Conservation (phyloP, 2,797 vertebrate species). For the Myotis vivesi region DNA sequence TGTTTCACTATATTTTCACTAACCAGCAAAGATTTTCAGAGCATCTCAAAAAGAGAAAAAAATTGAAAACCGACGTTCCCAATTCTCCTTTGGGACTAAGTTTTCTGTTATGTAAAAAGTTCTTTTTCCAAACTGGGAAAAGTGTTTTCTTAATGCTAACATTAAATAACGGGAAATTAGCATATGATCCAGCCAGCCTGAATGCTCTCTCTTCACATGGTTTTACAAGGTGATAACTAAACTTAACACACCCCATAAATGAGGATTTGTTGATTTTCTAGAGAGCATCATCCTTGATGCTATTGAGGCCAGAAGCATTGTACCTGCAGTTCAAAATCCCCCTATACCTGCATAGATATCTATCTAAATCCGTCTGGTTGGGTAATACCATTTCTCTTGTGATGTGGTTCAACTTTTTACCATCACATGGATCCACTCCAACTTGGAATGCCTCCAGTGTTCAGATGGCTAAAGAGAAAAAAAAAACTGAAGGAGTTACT, state of each 20-base stretch:
- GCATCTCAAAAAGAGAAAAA: not conserved
- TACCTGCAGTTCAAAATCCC: not conserved
- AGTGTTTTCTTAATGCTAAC: not conserved
- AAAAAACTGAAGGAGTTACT: conserved; percentile 67
- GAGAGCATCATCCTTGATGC: not conserved
- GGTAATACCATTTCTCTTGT: conserved; percentile 13
- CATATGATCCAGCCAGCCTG: not conserved
- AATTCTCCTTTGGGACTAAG: not conserved
- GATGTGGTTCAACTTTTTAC: conserved; percentile 35
- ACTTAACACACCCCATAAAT: not conserved
- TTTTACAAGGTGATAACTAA: not conserved
- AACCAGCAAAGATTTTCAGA: not conserved
- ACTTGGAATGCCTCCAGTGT: conserved; percentile 6
- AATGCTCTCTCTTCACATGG: not conserved
- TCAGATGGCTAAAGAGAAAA: conserved; percentile 20
- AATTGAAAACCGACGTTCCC: not conserved
- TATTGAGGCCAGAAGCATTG: not conserved
- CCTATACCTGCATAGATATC: not conserved
- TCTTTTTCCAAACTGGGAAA: not conserved
- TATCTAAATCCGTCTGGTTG: conserved; percentile 9
- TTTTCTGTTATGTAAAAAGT: not conserved
- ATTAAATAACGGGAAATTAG: not conserved
- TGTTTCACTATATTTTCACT: not conserved
- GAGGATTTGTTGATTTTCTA: not conserved
- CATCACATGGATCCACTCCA: not conserved